Percentiles rank a stretch among this genome's conserved stretches.
Evolutionary conservation across 2,797 vertebrate genomes (phyloP).

Genomic region (Microcaecilia unicolor): DNA sequence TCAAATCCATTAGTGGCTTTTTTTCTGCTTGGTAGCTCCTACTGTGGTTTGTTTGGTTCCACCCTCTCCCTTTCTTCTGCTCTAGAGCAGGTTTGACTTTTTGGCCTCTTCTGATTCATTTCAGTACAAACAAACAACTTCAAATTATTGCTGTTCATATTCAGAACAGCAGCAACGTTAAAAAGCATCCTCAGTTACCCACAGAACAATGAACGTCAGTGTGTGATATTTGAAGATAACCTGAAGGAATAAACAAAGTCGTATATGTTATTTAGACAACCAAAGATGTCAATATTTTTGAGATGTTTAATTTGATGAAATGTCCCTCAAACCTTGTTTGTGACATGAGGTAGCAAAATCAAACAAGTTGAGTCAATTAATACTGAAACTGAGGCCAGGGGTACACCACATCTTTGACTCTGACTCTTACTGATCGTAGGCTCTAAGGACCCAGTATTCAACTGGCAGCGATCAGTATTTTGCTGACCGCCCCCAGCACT

Average conservation of each 20-base stretch:
- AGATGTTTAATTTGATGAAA: too few relatives aligned
- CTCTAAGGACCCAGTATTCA: too few relatives aligned
- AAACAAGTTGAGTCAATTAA: too few relatives aligned
- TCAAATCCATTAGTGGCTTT: neutral
- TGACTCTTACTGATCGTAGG: too few relatives aligned
- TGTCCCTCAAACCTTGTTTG: too few relatives aligned
- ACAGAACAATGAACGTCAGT: neutral
- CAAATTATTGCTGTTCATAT: slow-evolving; percentile 12
- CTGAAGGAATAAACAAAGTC: neutral
- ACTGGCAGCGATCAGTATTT: too few relatives aligned
- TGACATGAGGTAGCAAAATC: too few relatives aligned
- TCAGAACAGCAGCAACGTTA: too few relatives aligned
- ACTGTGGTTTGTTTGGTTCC: slow-evolving; percentile 1
- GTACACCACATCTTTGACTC: too few relatives aligned
- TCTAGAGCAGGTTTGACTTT: slow-evolving; percentile 6
- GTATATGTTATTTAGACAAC: neutral
- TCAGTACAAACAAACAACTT: slow-evolving; percentile 6
- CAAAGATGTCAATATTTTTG: neutral
- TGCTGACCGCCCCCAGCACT: too few relatives aligned
- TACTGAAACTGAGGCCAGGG: too few relatives aligned
- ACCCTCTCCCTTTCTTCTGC: neutral
- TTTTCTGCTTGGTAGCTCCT: slow-evolving; percentile 1
- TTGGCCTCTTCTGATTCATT: slow-evolving; percentile 5
- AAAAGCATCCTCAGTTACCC: neutral
- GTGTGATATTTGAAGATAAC: neutral